These are phyloP conservation scores for Crotalus tigris DNA, from an alignment of 2,113 vertebrate genomes.

Conservation along the genomic window DNA sequence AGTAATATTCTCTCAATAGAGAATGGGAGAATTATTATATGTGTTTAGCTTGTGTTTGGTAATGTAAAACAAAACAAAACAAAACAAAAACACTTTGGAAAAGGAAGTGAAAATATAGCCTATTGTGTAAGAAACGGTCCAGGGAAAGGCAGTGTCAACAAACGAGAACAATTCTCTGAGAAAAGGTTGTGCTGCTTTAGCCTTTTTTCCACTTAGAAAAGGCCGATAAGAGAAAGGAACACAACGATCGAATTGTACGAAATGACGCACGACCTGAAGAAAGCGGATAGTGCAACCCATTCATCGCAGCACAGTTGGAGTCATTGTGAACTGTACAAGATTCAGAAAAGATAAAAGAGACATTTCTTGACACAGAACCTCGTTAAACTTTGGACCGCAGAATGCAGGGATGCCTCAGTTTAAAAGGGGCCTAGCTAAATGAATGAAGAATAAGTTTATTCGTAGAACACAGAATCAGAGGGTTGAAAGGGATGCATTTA, in stretches of 20 bases:
- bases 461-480: not conserved
- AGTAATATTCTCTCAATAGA: not conserved
- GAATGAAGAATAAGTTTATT: not conserved
- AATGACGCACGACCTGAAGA: not conserved
- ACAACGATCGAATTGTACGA: not conserved
- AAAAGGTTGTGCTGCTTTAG: not conserved
- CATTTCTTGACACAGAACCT: not conserved
- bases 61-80: not conserved
- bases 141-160: not conserved
- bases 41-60: not conserved
- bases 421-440: not conserved
- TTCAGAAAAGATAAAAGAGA: not conserved
- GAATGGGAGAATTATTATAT: not conserved
- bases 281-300: not conserved
- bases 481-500: not conserved
- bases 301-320: not conserved
- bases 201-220: not conserved
- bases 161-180: not conserved
- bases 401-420: not conserved
- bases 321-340: not conserved
- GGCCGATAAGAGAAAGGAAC: not conserved
- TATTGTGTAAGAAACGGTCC: not conserved
- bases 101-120: not conserved
- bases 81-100: not conserved
- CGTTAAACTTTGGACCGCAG: not conserved